phyloP scores from a whole-genome alignment of 2,113 vertebrate species.

The Nannospalax galili region DNA sequence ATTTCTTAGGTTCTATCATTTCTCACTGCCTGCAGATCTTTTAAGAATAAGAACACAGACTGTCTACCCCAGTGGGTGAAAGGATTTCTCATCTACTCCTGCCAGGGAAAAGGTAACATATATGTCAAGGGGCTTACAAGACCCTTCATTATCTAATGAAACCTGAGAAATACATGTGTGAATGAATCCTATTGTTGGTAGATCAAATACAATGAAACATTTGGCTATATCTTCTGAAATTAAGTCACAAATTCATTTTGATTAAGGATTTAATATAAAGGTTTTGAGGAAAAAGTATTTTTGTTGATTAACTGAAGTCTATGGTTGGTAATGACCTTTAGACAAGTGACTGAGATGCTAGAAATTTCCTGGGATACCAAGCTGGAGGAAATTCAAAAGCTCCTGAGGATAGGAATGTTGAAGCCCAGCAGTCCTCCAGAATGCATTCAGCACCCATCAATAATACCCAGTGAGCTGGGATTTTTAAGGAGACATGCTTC shows the following conservation, averaged over 20 bases:
- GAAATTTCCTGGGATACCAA: not conserved
- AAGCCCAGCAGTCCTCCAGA: not conserved
- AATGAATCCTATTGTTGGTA: not conserved
- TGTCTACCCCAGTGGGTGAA: not conserved
- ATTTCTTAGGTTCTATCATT: not conserved
- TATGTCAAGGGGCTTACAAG: not conserved
- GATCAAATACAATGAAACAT: not conserved
- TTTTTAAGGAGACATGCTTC: not conserved
- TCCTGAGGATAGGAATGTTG: not conserved
- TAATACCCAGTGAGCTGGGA: not conserved
- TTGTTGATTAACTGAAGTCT: not conserved
- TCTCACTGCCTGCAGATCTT: not conserved
- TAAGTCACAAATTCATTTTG: not conserved
- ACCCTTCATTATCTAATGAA: not conserved
- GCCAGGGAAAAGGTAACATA: not conserved
- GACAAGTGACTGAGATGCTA: not conserved
- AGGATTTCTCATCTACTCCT: not conserved
- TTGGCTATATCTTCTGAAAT: not conserved
- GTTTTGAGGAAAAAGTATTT: not conserved
- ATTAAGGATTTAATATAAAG: not conserved
- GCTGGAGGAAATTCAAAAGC: not conserved
- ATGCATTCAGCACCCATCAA: not conserved
- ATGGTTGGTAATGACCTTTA: not conserved
- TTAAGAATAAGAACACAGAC: not conserved
- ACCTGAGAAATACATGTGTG: not conserved